Conservation (phyloP, 1,140 invertebrate genomes). For the Ganaspis sp. region DNA sequence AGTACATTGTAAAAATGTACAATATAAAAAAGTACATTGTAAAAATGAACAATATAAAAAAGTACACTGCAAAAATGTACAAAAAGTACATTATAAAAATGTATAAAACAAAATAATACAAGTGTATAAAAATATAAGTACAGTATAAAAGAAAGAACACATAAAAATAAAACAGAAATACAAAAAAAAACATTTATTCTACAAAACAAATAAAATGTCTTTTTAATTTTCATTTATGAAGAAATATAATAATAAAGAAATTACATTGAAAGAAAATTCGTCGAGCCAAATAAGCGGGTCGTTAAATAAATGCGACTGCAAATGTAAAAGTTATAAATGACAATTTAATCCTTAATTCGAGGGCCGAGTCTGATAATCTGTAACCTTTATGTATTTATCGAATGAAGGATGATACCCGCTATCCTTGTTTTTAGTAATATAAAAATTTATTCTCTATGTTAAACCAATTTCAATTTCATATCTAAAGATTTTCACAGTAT, state of each 20-base stretch:
- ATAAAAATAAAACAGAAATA: no score
- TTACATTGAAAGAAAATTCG: background rate
- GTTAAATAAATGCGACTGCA: constrained; percentile 17
- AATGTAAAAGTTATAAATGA: constrained; percentile 30
- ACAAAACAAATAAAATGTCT: background rate
- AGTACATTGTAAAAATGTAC: no score
- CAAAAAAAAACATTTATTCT: no score
- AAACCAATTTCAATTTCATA: constrained; percentile 29
- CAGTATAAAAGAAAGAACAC: no score
- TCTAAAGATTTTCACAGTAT: constrained; percentile 21
- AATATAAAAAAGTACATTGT: no score
- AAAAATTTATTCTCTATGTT: constrained; percentile 31
- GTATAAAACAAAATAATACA: background rate
- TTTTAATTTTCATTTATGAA: background rate
- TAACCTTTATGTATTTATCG: constrained; percentile 20
- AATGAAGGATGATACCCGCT: constrained; percentile 28
- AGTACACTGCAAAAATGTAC: no score
- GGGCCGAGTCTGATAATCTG: constrained; percentile 15
- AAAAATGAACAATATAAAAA: no score
- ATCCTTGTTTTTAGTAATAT: constrained; percentile 30
- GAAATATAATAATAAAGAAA: background rate
- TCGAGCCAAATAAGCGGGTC: background rate
- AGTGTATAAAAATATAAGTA: no score
- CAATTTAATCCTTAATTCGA: constrained; percentile 29
- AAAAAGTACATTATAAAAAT: no score